Evolutionary conservation across 1,140 invertebrate genomes (phyloP).

Genomic region (Apis cerana): DNA sequence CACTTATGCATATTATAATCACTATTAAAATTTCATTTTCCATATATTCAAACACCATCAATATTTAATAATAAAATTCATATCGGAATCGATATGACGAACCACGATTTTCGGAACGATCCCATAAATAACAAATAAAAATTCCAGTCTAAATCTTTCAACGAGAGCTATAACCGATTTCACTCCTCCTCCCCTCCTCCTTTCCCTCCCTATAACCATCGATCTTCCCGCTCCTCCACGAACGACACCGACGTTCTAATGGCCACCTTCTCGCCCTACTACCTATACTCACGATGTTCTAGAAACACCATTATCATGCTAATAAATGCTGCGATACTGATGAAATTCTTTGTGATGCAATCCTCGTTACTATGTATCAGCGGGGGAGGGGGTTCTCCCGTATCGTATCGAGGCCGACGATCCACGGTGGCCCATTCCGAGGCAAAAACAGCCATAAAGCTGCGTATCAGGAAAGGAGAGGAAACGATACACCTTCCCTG

Average conservation of each 20-base stretch:
- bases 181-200: too few species aligned
- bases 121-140: not conserved
- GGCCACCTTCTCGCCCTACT: not conserved
- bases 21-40: too few species aligned
- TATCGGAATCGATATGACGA: too few species aligned
- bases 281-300: not conserved
- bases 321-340: conserved; percentile 28
- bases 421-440: conserved; percentile 40
- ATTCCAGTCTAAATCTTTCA: not conserved
- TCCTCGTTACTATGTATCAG: conserved; percentile 5
- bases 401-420: conserved; percentile 1
- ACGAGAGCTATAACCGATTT: not conserved
- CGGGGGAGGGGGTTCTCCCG: not conserved
- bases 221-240: not conserved
- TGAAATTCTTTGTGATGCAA: conserved; percentile 34
- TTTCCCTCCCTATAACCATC: not conserved
- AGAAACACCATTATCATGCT: conserved; percentile 34
- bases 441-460: conserved; percentile 57
- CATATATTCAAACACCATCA: too few species aligned
- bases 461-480: conserved; percentile 30
- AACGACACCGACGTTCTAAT: conserved; percentile 2
- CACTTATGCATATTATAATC: too few species aligned
- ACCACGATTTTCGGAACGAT: not conserved
- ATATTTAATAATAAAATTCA: too few species aligned
- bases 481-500: conserved; percentile 33